Percentiles rank a stretch among this genome's conserved stretches.
Conservation (phyloP, 2,888 invertebrate species). For the Leptopterna dolabrata region DNA sequence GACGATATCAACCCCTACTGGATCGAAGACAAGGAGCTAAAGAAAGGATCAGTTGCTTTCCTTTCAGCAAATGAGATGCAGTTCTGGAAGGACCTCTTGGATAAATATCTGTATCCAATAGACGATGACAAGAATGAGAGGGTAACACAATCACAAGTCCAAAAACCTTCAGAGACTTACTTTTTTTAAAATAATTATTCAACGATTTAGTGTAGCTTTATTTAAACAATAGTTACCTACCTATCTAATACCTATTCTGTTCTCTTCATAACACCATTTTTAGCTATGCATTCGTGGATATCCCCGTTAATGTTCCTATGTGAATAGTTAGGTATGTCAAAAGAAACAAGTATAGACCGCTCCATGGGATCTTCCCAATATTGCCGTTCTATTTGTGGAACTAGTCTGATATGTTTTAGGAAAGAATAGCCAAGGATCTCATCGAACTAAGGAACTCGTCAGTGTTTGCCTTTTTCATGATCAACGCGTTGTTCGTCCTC, state of each 20-base stretch:
- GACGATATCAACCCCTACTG: constrained; percentile 93
- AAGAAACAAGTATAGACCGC: background rate
- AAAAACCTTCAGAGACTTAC: background rate
- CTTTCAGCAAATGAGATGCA: constrained; percentile 84
- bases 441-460: constrained; percentile 95
- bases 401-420: constrained; percentile 74
- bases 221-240: no score
- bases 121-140: constrained; percentile 91
- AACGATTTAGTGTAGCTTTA: no score
- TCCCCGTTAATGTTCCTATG: no score
- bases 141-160: constrained; percentile 71
- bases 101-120: constrained; percentile 93
- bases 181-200: background rate
- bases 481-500: constrained; percentile 98
- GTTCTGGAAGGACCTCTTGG: constrained; percentile 96
- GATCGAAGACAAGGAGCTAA: constrained; percentile 90
- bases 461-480: constrained; percentile 97
- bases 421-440: constrained; percentile 88
- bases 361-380: background rate
- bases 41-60: constrained; percentile 91
- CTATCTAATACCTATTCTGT: no score
- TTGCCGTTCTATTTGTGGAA: constrained; percentile 44
- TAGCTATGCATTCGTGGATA: no score
- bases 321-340: background rate
- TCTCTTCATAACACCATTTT: no score